These are phyloP conservation scores for Platyrinchus mystaceus DNA, from an alignment of 2,797 vertebrate species.

Conservation along the genomic window DNA sequence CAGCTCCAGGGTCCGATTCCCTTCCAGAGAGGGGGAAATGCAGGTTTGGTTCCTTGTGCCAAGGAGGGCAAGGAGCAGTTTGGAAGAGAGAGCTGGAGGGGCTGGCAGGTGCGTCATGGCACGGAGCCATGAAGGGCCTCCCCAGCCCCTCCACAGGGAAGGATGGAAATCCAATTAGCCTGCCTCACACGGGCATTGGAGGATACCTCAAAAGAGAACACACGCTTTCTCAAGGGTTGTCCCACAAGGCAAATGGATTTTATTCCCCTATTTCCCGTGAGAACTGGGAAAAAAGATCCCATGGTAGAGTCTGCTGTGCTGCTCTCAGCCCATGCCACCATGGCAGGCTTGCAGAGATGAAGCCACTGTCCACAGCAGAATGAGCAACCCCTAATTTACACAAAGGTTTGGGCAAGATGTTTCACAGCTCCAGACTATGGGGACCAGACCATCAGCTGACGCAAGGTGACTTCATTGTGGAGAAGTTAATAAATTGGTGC, in stretches of 20 bases:
- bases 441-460: background rate
- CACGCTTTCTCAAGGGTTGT: background rate
- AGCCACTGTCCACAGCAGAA: fast-evolving
- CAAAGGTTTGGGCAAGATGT: background rate
- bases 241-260: background rate
- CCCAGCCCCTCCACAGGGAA: background rate
- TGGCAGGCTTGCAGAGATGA: fast-evolving
- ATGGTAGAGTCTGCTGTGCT: fast-evolving
- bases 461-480: fast-evolving
- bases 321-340: background rate
- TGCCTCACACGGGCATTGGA: background rate
- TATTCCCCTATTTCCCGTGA: background rate
- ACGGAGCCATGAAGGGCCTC: background rate
- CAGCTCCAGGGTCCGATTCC: background rate
- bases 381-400: fast-evolving
- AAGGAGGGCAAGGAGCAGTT: background rate
- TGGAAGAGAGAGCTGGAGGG: background rate
- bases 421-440: background rate
- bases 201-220: background rate
- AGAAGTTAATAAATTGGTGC: background rate
- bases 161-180: background rate
- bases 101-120: background rate
- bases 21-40: background rate
- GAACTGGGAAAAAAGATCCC: background rate
- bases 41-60: background rate